Base-by-base conservation (phyloP, 2,113 vertebrate genomes). In the Thunnus maccoyii region DNA sequence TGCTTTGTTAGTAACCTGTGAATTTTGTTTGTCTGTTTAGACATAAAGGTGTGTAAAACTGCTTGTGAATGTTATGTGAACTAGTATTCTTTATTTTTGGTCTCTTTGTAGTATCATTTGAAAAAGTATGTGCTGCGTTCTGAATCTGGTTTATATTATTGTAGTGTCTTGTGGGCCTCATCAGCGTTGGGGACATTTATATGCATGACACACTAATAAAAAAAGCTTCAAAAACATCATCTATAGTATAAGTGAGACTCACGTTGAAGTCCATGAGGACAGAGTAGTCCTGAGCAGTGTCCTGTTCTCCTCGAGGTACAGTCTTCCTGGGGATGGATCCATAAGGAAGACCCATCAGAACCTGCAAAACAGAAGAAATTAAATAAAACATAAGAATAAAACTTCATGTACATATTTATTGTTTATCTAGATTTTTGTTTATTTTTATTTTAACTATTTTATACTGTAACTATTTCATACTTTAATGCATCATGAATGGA, bases 211-310 rank as follows among this genome's bases (percentile, higher is more conserved):
- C 27, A 30, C 36, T 41, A 41, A 41, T 41, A 41, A 41, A 41
- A 41, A 9, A 41, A 7, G 1, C 6, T 41, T 9, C 9, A 41
- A 57, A 48, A 27, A 71, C 10, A 2, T 10, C 12, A 46, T 41
- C 18, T 7, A n/a, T 18, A 58, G 25, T 5, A 4, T 66, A 3
- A 15, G 6, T 69, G 10, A 75, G 13, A 80, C 94, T 89, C 94
- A 99, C 98, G 78, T 97, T 96, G 92, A 99, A 99, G 91, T 99
- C 98, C 95, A 96, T 99, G 71, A 99, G 97, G 72, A 98, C 97
- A 4, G 97, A 96, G 82, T 99, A 99, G 85, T 99, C 98, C 95
- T 98, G 97, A 46, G 98, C 98, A 2, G 91, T 97, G 69, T 80
- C 92, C 93, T 98, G 96, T 47, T 99, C 97, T 15, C 93, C 95